Conservation (phyloP, 2,888 invertebrate genomes). For the Salticus scenicus region DNA sequence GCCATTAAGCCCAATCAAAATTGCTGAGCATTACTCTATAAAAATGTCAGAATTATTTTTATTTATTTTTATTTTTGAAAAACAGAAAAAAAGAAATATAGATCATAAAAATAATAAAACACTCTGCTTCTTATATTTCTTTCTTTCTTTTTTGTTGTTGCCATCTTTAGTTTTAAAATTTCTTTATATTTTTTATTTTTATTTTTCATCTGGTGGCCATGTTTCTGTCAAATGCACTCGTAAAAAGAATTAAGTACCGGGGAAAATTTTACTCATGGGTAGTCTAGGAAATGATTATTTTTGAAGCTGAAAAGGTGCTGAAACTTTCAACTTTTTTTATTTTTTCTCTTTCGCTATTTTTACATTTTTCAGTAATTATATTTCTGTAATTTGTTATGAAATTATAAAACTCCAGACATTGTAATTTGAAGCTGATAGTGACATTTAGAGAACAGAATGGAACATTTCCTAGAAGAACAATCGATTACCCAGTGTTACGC, state of each 20-base stretch:
- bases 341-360: constrained; percentile 18
- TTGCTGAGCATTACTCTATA: constrained; percentile 35
- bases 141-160: no score
- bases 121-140: no score
- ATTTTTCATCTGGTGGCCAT: constrained; percentile 40
- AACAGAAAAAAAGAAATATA: constrained; percentile 45
- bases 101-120: constrained; percentile 43
- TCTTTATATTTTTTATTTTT: constrained; percentile 10
- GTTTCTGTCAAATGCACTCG: constrained; percentile 66
- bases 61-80: no score
- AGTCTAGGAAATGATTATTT: constrained; percentile 51
- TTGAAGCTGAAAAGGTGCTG: constrained; percentile 36
- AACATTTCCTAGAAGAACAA: neutral
- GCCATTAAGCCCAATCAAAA: constrained; percentile 62
- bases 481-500: neutral
- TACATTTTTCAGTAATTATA: constrained; percentile 38
- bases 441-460: neutral
- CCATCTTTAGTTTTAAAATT: constrained; percentile 17
- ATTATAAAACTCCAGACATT: neutral
- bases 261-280: constrained; percentile 64
- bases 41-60: constrained; percentile 50
- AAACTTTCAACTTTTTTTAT: constrained; percentile 15
- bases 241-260: constrained; percentile 68
- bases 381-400: constrained; percentile 32
- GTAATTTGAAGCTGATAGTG: neutral